Base-by-base conservation (phyloP, 1,140 invertebrate species). In the Euschistus heros region DNA sequence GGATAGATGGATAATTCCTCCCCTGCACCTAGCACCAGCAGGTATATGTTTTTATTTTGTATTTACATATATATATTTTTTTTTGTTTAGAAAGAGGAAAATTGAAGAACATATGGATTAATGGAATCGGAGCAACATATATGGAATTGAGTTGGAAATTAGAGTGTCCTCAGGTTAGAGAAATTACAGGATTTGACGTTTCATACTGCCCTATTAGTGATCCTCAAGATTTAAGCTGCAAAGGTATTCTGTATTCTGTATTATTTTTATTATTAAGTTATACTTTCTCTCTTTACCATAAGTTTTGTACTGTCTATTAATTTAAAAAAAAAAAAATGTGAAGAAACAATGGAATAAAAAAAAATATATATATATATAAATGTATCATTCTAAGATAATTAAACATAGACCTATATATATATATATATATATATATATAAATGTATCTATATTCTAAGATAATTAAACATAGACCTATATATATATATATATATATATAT, bases 71-170 rank as follows among this genome's bases (percentile, higher is more conserved):
- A 20, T 65, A 68, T 30, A 46, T n/a, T 50, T 64, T 68, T 67
- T 67, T 26, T 63, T 59, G 67, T 69, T 37, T 64, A 76, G 80
- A 80, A 50, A 77, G 83, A 13, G 80, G 81, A 46, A 88, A 86
- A 77, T 81, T 86, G 70, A 85, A 84, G 62, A 81, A 80, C 62
- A 80, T 85, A 1, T 80, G 80, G 74, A 79, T 85, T 46, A 80
- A 81, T 69, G 73, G 73, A 15, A 78, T 82, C 18, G 80, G 78
- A 6, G 80, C 82, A 17, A 77, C 80, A 17, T 80, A 71, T 66
- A 83, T 88, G 18, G 79, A 81, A 69, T 75, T 89, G 4, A 78
- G 77, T 2, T 89, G 87, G 87, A 81, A 81, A 66, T 75, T 88
- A 47, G 84, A 86, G 62, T 90, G 87, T 73, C 81, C 82, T 2